Conservation (phyloP, 2,113 vertebrate species). For the Thalassoma bifasciatum region DNA sequence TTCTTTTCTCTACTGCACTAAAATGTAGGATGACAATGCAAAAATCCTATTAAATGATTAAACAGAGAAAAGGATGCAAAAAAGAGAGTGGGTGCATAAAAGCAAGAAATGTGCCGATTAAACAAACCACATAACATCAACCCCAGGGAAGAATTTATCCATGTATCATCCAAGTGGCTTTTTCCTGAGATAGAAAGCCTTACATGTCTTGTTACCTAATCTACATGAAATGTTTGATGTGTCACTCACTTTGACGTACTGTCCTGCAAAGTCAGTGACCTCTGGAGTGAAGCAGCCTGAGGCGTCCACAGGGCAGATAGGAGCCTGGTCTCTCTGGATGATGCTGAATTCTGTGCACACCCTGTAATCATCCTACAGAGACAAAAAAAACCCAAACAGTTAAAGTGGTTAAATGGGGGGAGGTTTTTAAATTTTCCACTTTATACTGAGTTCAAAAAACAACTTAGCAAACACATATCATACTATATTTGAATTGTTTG, state of each 20-base stretch:
- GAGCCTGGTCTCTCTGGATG: conserved; percentile 93
- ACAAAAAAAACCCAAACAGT: conserved; percentile 24
- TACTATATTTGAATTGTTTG: not conserved
- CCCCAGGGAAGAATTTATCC: conserved; percentile 4
- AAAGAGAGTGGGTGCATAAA: no score
- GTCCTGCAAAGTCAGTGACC: conserved; percentile 93
- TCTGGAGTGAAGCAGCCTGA: conserved; percentile 95
- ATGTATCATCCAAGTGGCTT: conserved; percentile 8
- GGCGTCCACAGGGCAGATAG: conserved; percentile 94
- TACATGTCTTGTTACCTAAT: conserved; percentile 48
- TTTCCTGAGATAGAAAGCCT: conserved; percentile 4
- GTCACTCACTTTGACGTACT: conserved; percentile 95
- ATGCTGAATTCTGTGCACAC: conserved; percentile 94
- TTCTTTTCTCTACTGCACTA: no score
- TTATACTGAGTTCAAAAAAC: no score
- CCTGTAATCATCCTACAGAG: conserved; percentile 91
- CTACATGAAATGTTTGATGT: conserved; percentile 60
- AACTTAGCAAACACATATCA: not conserved
- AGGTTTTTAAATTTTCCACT: not conserved
- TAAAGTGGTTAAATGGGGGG: conserved; percentile 6
- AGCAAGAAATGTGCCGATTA: conserved; percentile 25
- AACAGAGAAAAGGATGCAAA: no score
- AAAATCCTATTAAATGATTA: no score
- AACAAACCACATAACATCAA: conserved; percentile 31
- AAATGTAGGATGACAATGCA: no score